phyloP scores from a whole-genome alignment of 2,888 invertebrate genomes.

The Caprella mutica region DNA sequence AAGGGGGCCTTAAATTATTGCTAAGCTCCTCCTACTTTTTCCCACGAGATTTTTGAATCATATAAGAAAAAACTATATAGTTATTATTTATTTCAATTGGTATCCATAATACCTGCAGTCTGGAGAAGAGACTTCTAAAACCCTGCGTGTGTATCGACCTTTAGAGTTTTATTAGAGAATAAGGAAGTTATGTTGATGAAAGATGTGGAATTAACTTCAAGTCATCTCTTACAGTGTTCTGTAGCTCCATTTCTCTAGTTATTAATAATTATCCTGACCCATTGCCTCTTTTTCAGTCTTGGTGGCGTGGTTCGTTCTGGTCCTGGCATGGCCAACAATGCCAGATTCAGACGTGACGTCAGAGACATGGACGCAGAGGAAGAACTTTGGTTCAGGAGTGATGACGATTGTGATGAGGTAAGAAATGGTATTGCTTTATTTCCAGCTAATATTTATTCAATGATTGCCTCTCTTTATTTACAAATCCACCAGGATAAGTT shows the following conservation, averaged over 20 bases:
- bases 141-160: no score
- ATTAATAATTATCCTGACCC: background rate
- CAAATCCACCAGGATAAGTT: background rate
- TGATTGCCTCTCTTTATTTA: constrained; percentile 42
- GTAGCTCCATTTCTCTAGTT: background rate
- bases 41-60: no score
- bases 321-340: background rate
- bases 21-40: no score
- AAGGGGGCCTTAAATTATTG: no score
- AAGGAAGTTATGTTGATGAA: background rate
- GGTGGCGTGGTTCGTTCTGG: constrained; percentile 13
- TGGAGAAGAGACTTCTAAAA: no score
- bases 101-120: no score
- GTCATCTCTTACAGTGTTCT: no score
- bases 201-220: background rate
- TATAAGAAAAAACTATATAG: no score
- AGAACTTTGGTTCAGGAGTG: constrained; percentile 98
- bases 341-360: constrained; percentile 77
- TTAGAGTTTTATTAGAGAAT: no score
- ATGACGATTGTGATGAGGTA: constrained; percentile 75
- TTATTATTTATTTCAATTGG: no score
- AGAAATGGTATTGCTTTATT: constrained; percentile 41
- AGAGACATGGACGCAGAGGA: constrained; percentile 92
- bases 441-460: constrained; percentile 45
- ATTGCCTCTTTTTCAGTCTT: background rate